A percentile compares a stretch with the other conserved stretches of the same genome.
Conservation (phyloP, 2,797 vertebrate genomes). For the Micrastur ruficollis region DNA sequence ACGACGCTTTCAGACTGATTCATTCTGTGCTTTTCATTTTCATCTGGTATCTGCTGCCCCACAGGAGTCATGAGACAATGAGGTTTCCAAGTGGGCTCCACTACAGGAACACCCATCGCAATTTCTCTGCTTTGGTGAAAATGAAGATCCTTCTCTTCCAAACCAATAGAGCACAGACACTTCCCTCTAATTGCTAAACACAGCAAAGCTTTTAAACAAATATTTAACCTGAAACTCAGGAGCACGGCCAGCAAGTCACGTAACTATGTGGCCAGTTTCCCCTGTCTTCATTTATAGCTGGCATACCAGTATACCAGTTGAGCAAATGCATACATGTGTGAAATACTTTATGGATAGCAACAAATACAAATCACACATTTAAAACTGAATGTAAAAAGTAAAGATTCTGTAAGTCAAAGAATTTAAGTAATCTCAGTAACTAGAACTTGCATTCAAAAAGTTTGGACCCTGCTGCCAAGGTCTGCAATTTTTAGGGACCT, state of each 20-base stretch:
- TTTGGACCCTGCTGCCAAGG: neutral
- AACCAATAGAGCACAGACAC: neutral
- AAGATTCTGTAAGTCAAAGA: neutral
- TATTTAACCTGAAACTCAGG: neutral
- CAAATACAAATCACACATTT: neutral
- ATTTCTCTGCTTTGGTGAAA: neutral
- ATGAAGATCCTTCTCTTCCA: neutral
- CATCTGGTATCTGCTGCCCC: neutral
- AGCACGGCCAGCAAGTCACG: neutral
- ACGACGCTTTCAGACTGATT: neutral
- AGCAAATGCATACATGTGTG: neutral
- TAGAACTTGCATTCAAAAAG: neutral
- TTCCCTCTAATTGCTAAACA: neutral
- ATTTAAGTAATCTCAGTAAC: neutral
- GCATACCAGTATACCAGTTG: neutral
- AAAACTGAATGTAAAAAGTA: neutral
- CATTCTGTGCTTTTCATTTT: neutral
- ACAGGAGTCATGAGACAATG: neutral
- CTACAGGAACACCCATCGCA: neutral
- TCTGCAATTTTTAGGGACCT: neutral
- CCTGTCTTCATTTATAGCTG: neutral
- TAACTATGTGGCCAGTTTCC: neutral
- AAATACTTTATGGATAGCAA: neutral
- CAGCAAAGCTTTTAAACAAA: neutral
- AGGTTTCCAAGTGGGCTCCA: neutral